These are phyloP conservation scores for Oreochromis grahami DNA, from an alignment of 2,797 vertebrate genomes.

Conservation along the genomic window DNA sequence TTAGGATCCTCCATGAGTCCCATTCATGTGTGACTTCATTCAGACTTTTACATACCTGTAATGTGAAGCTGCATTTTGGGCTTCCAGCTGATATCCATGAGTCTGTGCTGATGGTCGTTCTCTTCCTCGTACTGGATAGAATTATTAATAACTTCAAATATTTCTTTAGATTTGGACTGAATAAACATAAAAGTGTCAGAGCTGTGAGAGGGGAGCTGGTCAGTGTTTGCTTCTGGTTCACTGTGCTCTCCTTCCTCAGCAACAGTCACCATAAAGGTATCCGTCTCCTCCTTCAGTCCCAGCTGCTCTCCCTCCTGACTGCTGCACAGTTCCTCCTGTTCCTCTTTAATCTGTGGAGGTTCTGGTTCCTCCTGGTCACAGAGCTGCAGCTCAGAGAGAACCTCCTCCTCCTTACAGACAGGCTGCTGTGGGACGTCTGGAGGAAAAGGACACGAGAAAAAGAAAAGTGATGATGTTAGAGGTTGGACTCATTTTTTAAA, in stretches of 20 bases:
- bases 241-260: neutral
- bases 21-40: too few relatives aligned
- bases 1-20: too few relatives aligned
- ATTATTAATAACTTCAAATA: neutral
- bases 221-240: neutral
- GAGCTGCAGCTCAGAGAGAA: neutral
- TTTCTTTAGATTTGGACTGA: neutral
- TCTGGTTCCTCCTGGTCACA: neutral
- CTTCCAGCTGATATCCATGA: fast-evolving
- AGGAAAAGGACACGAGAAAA: fast-evolving
- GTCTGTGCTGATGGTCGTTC: fast-evolving
- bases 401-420: neutral
- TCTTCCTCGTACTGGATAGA: neutral
- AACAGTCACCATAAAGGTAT: fast-evolving
- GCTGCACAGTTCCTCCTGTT: neutral
- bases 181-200: fast-evolving
- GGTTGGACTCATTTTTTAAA: neutral
- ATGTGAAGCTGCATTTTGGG: neutral
- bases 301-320: neutral
- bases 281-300: neutral
- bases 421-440: neutral
- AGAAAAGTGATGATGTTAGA: neutral
- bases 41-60: neutral
- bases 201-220: neutral
- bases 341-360: too few relatives aligned